Percentiles rank a stretch among this genome's conserved stretches.
Conservation (phyloP, 2,797 vertebrate genomes). For the Cirrhinus molitorella region DNA sequence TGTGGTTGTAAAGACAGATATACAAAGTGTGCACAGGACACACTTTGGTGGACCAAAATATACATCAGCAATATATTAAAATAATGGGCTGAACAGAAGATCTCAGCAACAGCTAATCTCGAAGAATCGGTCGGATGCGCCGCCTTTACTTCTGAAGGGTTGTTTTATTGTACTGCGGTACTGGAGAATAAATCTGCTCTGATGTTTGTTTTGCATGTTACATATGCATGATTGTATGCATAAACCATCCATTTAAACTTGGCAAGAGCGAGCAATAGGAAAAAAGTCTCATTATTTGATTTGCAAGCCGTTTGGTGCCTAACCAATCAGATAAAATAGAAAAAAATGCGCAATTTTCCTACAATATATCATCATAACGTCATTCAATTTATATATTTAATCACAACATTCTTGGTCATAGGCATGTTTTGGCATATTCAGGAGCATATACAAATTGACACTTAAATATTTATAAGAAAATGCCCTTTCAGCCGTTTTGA, state of each 20-base stretch:
- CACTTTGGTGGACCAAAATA: conserved; percentile 5
- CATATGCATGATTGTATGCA: neutral
- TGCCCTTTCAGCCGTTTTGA: conserved; percentile 7
- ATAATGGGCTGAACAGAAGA: neutral
- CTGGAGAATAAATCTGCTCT: neutral
- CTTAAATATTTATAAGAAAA: conserved; percentile 31
- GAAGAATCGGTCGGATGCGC: neutral
- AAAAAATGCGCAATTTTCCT: fast-evolving
- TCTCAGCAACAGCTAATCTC: conserved; percentile 2
- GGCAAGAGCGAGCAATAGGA: neutral
- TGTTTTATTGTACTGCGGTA: neutral
- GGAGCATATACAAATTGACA: conserved; percentile 2
- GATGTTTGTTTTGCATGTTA: conserved; percentile 25
- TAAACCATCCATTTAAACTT: conserved; percentile 21
- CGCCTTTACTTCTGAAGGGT: neutral
- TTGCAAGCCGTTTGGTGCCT: neutral
- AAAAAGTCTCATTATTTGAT: neutral
- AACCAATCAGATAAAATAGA: neutral
- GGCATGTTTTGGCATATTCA: neutral
- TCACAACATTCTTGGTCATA: neutral
- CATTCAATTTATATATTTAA: neutral
- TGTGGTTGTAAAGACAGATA: conserved; percentile 27
- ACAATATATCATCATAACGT: neutral
- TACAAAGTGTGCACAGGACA: conserved; percentile 20
- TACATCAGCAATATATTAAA: conserved; percentile 1